phyloP scores from a whole-genome alignment of 2,888 invertebrate genomes.

The Lepidochrysops patricia region DNA sequence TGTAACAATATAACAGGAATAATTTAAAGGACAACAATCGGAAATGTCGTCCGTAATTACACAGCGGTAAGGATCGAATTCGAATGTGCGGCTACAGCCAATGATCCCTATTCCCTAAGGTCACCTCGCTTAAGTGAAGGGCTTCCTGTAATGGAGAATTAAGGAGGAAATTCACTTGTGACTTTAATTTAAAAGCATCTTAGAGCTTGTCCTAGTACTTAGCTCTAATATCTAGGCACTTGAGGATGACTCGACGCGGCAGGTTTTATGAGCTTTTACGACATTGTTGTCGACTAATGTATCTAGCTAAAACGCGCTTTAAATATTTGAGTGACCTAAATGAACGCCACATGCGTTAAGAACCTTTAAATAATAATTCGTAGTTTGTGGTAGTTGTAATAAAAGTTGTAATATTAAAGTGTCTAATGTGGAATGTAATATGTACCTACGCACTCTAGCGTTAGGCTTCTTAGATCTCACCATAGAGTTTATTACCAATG shows the following conservation, averaged over 20 bases:
- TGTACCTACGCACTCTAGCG: neutral
- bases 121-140: conserved; percentile 6
- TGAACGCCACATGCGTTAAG: neutral
- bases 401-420: neutral
- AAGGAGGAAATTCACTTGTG: conserved; percentile 34
- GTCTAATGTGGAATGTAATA: neutral
- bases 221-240: neutral
- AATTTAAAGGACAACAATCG: neutral
- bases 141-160: conserved; percentile 39
- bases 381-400: neutral
- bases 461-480: no score
- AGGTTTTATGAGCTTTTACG: neutral
- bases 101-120: neutral
- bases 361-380: neutral
- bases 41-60: neutral
- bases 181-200: conserved; percentile 7
- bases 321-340: neutral
- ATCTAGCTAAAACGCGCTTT: neutral
- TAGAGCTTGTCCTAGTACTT: conserved; percentile 11
- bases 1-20: neutral
- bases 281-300: neutral
- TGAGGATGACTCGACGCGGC: neutral
- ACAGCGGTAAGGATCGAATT: conserved; percentile 11
- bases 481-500: no score
- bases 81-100: neutral